phyloP scores from a whole-genome alignment of 2,888 invertebrate genomes.

The Volucella bombylans region DNA sequence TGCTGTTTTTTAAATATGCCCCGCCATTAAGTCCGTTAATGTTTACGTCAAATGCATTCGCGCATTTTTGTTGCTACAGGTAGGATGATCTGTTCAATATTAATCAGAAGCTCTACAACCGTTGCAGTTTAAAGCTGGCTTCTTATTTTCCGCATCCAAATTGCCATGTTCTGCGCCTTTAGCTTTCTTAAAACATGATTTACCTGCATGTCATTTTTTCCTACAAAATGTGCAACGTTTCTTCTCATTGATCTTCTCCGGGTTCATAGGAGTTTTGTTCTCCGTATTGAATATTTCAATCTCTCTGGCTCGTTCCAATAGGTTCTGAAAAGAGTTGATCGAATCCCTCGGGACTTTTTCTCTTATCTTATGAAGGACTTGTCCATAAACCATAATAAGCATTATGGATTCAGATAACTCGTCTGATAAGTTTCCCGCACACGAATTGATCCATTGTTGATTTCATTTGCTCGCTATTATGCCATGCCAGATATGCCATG shows the following conservation, averaged over 20 bases:
- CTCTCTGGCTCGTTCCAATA: conserved; percentile 4
- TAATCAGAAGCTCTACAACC: conserved; percentile 27
- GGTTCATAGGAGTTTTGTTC: background rate
- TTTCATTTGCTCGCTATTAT: background rate
- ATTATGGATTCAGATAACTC: background rate
- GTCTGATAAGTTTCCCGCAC: background rate
- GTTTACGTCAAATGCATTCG: no score
- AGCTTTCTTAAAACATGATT: background rate
- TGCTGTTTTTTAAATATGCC: no score
- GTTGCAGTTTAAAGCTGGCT: conserved; percentile 11
- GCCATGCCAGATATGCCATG: conserved; percentile 57
- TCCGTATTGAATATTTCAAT: conserved; percentile 4
- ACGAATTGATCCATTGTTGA: conserved; percentile 5
- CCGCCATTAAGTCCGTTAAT: no score
- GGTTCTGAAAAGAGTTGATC: background rate
- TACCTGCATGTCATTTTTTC: conserved; percentile 1
- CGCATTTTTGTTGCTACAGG: background rate
- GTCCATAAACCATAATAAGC: background rate
- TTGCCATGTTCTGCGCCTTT: background rate
- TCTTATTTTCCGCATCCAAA: conserved; percentile 46
- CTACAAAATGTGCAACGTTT: conserved; percentile 26
- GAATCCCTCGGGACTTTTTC: background rate
- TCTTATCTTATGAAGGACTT: no score
- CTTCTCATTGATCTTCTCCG: background rate
- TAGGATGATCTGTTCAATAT: conserved; percentile 15